Evolutionary conservation across 2,888 invertebrate genomes (phyloP).

Genomic region (Achlya flavicornis): DNA sequence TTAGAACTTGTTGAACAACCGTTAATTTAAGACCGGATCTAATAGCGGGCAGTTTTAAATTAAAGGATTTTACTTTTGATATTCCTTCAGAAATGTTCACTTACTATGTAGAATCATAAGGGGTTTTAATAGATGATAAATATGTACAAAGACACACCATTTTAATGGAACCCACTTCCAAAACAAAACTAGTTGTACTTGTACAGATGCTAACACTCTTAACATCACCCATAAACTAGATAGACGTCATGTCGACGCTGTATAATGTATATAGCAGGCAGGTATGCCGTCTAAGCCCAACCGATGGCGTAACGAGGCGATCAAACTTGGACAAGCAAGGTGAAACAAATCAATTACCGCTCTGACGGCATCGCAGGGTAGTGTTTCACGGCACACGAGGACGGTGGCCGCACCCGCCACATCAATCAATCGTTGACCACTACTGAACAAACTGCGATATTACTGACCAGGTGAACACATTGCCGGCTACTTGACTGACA

Average conservation of each 20-base stretch:
- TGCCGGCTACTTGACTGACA: slow-evolving; percentile 16
- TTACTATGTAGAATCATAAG: no score
- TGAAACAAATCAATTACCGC: slow-evolving; percentile 47
- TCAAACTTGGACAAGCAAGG: slow-evolving; percentile 21
- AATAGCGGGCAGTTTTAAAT: neutral
- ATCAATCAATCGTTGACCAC: slow-evolving; percentile 50
- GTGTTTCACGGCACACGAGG: slow-evolving; percentile 27
- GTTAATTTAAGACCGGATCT: neutral
- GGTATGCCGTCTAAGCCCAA: neutral
- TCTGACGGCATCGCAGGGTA: slow-evolving; percentile 21
- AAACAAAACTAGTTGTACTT: no score
- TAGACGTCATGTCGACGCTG: no score
- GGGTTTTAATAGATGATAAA: no score
- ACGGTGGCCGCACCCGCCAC: slow-evolving; percentile 38
- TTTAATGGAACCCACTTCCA: no score
- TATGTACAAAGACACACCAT: no score
- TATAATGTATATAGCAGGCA: no score
- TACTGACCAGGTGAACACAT: slow-evolving; percentile 23
- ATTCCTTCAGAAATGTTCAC: neutral
- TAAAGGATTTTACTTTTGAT: no score
- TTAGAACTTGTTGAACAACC: neutral
- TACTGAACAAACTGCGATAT: slow-evolving; percentile 40
- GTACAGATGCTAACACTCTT: no score
- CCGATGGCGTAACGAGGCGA: slow-evolving; percentile 17
- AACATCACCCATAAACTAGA: no score